Conservation (phyloP, 1,140 invertebrate genomes). For the Uloborus diversus region DNA sequence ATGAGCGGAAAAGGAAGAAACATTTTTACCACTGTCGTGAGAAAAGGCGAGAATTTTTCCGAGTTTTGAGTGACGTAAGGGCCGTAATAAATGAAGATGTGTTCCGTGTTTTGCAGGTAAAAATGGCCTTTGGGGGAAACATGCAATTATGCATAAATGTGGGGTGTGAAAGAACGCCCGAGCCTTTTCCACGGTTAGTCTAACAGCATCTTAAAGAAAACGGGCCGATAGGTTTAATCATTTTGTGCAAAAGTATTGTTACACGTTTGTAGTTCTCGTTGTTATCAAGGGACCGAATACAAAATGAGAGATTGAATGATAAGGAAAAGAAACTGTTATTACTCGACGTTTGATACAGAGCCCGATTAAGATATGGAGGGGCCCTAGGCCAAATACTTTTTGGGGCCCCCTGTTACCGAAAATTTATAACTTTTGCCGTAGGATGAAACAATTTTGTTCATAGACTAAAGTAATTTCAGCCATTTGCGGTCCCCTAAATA, state of each 20-base stretch:
- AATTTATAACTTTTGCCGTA: too few species aligned
- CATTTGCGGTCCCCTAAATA: too few species aligned
- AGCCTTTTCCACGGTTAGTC: slow-evolving; percentile 14
- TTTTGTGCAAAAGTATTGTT: slow-evolving; percentile 16
- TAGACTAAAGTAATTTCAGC: too few species aligned
- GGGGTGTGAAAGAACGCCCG: slow-evolving; percentile 42
- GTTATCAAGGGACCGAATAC: not conserved
- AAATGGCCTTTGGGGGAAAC: slow-evolving; percentile 28
- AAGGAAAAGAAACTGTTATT: too few species aligned
- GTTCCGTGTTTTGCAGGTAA: slow-evolving; percentile 29
- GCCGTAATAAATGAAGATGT: slow-evolving; percentile 47
- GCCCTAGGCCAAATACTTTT: too few species aligned
- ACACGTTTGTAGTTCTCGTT: slow-evolving; percentile 1
- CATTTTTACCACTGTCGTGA: slow-evolving; percentile 43
- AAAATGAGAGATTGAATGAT: not conserved
- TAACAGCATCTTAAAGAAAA: slow-evolving; percentile 40
- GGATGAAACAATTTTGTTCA: too few species aligned
- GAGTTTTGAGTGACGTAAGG: slow-evolving; percentile 37
- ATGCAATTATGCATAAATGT: slow-evolving; percentile 52
- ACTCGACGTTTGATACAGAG: too few species aligned
- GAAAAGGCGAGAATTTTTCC: slow-evolving; percentile 14
- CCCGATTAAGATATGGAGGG: too few species aligned
- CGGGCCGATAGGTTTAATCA: slow-evolving; percentile 45
- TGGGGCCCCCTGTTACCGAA: too few species aligned
- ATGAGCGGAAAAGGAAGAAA: slow-evolving; percentile 37